Evolutionary conservation across 2,113 vertebrate genomes (phyloP), one percentile per base, ranked within the genome.

Genomic region (Neolamprologus hecqui): DNA sequence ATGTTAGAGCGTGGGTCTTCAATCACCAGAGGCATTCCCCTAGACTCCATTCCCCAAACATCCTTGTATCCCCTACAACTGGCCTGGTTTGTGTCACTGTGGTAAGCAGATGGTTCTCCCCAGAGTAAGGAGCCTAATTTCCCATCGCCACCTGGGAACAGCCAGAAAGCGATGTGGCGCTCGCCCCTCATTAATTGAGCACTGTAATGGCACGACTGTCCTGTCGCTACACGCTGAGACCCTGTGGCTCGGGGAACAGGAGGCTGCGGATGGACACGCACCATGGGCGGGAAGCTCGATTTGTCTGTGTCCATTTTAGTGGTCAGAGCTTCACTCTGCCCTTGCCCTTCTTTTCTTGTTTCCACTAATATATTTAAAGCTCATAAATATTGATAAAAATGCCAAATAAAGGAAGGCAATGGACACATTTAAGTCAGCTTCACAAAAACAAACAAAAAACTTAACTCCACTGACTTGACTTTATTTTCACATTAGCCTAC

Each of bases 21-120:
- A 51, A 14, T 82, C 28, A 82, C 57, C 35, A 47, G 49, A 54
- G 86, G 55, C 49, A 45, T 88, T 82, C 47, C 57, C 53, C 42
- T 70, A 7, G 12, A 85, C 55, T 77, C 10, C 84, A 65, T 75
- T 89, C 63, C 79, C 85, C 93, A 92, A 40, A 85, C 88, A 77
- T 68, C 80, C 2, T 4, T 35, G 73, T n/a, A 31, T 17, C 57
- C 57, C 79, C 33, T 19, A 21, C 58, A 60, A 15, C 31, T 60
- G 84, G 60, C 55, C 57, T 83, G 26, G 65, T 90, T 65, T 49
- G 87, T 58, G 89, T 87, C 85, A 83, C 55, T 13, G 58, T 79
- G 47, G 83, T 89, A 81, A 68, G 54, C 92, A 94, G 91, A 94
- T 94, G 92, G 91, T 77, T 87, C 87, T 83, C 81, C 93, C 88